Percentiles rank a stretch among this genome's conserved stretches.
Conservation (phyloP, 2,797 vertebrate genomes). For the Emys orbicularis region DNA sequence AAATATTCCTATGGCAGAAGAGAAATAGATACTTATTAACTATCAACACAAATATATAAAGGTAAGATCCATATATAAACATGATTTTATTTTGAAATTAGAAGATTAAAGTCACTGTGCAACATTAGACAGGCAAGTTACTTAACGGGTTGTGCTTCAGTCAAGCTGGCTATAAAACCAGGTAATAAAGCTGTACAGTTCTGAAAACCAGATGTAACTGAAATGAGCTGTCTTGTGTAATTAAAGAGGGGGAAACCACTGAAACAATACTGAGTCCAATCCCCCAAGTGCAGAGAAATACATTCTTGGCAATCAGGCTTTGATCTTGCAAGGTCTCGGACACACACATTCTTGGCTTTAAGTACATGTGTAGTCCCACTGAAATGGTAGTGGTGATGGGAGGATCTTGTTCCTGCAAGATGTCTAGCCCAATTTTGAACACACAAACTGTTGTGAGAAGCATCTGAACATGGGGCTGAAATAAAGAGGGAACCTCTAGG, state of each 20-base stretch:
- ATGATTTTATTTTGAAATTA: slow-evolving; percentile 60
- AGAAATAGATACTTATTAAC: slow-evolving; percentile 47
- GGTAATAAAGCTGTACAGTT: slow-evolving; percentile 67
- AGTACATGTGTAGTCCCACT: background rate
- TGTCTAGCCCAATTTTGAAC: background rate
- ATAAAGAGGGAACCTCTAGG: background rate
- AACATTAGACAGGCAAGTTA: slow-evolving; percentile 66
- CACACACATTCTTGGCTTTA: background rate
- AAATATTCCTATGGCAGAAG: slow-evolving; percentile 43
- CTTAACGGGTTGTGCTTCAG: slow-evolving; percentile 67
- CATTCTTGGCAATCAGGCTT: background rate
- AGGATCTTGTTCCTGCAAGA: background rate
- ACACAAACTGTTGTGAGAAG: background rate
- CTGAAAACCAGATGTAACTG: slow-evolving; percentile 64
- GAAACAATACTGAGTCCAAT: slow-evolving; percentile 11
- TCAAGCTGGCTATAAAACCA: slow-evolving; percentile 64
- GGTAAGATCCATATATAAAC: slow-evolving; percentile 16
- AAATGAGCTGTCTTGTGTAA: slow-evolving; percentile 51
- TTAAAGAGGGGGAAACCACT: slow-evolving; percentile 56
- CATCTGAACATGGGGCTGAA: background rate
- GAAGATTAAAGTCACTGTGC: slow-evolving; percentile 48
- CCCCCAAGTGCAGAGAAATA: background rate
- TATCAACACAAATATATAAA: slow-evolving; percentile 58
- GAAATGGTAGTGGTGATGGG: background rate
- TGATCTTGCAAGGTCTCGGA: background rate